These are phyloP conservation scores for Oxyruncus cristatus DNA, from an alignment of 2,113 vertebrate genomes.

Conservation along the genomic window DNA sequence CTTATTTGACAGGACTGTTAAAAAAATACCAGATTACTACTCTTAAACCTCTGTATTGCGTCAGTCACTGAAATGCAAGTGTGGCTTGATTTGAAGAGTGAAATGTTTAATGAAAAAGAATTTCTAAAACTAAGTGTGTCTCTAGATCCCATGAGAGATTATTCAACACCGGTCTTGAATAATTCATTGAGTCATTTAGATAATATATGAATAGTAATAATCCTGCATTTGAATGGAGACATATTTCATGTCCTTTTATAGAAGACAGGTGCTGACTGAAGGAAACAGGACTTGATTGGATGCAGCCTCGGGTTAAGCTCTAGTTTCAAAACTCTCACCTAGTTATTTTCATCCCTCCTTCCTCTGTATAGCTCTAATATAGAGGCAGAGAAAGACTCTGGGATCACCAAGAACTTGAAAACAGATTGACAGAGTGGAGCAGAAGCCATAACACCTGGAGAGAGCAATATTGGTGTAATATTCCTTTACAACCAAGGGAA, in stretches of 20 bases:
- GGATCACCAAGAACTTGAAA: background rate
- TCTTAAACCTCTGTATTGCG: background rate
- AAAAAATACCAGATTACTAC: background rate
- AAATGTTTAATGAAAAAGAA: slow-evolving; percentile 20
- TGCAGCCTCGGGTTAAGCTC: background rate
- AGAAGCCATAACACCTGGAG: background rate
- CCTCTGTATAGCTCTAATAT: background rate
- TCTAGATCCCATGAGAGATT: background rate
- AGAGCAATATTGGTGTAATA: background rate
- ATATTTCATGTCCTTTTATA: slow-evolving; percentile 16
- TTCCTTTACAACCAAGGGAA: background rate
- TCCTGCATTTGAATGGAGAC: background rate
- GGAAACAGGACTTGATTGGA: background rate
- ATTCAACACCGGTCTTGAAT: slow-evolving; percentile 18
- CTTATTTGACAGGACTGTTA: background rate
- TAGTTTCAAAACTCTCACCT: background rate
- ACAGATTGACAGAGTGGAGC: background rate
- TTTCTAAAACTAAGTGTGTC: slow-evolving; percentile 1
- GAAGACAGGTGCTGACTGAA: slow-evolving; percentile 30
- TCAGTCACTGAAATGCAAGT: slow-evolving; percentile 3
- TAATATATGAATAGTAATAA: slow-evolving; percentile 42
- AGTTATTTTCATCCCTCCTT: background rate
- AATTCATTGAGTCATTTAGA: slow-evolving; percentile 41
- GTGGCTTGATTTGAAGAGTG: background rate
- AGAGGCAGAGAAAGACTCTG: background rate